phyloP scores from a whole-genome alignment of 2,888 invertebrate species.

The Nesidiocoris tenuis region DNA sequence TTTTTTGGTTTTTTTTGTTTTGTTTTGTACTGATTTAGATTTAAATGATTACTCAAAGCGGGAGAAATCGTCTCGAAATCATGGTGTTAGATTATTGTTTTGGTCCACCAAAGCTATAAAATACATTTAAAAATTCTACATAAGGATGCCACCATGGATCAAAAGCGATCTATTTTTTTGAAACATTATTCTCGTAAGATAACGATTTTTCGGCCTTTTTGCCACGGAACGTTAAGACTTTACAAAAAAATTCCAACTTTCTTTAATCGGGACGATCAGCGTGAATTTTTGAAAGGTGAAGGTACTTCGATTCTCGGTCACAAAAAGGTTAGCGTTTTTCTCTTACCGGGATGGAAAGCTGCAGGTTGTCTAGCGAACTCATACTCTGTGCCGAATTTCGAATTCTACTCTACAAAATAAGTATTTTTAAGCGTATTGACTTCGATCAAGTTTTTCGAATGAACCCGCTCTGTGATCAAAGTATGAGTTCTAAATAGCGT shows the following conservation, averaged over 20 bases:
- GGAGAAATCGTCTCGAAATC: constrained; percentile 8
- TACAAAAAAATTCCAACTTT: no score
- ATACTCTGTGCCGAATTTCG: neutral
- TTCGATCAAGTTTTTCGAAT: neutral
- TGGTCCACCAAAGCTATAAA: constrained; percentile 41
- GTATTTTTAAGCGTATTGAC: constrained; percentile 14
- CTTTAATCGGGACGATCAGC: no score
- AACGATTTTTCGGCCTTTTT: no score
- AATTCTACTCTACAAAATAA: constrained; percentile 7
- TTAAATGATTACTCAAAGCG: constrained; percentile 21
- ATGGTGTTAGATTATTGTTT: constrained; percentile 42
- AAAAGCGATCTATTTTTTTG: constrained; percentile 7
- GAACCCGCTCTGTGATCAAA: neutral
- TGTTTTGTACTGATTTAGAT: constrained; percentile 30
- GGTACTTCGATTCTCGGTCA: no score
- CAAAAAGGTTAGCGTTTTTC: no score
- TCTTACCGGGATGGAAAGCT: no score
- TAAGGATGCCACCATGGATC: constrained; percentile 30
- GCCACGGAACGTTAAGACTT: no score
- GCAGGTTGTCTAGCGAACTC: no score
- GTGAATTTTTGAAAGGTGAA: no score
- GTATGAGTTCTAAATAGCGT: constrained; percentile 1
- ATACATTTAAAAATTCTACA: constrained; percentile 26
- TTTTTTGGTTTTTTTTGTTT: neutral
- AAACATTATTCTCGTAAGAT: no score